Evolutionary conservation across 1,140 invertebrate genomes (phyloP), one percentile per base, ranked within the genome.

Genomic region (Notospermus geniculatus): DNA sequence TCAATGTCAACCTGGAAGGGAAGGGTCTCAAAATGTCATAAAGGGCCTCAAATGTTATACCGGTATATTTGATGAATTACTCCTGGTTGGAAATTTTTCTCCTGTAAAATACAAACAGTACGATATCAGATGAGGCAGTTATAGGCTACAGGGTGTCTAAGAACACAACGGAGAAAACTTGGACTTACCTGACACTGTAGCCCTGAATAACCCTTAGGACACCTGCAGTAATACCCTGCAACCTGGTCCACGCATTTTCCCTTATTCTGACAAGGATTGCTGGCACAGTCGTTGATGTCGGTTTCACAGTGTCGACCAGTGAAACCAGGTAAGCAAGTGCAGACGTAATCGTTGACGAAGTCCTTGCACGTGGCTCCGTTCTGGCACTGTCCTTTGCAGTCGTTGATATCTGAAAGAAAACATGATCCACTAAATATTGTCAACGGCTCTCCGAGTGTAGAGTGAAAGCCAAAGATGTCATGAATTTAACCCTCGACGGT

Each of bases 181-280:
- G 9, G 36, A 54, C 30, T 60, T 65, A 77, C 72, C 72, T 79
- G 67, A 57, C 78, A 79, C 46, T 71, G 70, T 22, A 68, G 60
- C 17, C 77, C 79, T 5, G 71, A 71, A 17, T 87, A 87, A 76
- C 87, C 92, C 1, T 86, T 73, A 0, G 87, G 23, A 71, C 70
- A 69, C 25, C 57, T 13, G 62, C 78, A 81, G 25, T 66, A 67
- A 59, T 74, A 81, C 22, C 72, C 71, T n/a, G 74, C 71, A 11
- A 75, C 59, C 27, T 69, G 66, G 55, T 97, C 93, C 54, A 92
- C 87, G 74, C 94, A 97, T 30, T 88, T 92, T 7, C 92, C 94
- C 0, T 91, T 91, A 76, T 97, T 95, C 62, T 90, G 85, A 77
- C 94, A 97, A 0, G 94, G 94, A 77, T 91, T 89, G 50, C 90